Base-by-base conservation (phyloP, 2,888 invertebrate genomes). In the Trimorus sp. region DNA sequence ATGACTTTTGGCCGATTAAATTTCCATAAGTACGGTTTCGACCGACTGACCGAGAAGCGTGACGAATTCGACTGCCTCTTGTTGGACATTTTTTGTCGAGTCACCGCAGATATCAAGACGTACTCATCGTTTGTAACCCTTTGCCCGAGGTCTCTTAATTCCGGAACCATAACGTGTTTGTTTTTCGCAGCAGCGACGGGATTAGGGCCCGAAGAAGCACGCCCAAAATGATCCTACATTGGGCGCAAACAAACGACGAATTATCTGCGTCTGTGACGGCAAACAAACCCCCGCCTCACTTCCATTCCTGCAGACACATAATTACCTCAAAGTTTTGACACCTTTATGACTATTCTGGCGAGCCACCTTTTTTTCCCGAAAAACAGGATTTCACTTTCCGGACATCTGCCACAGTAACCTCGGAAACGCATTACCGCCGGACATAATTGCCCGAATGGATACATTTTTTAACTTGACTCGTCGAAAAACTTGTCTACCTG, bases 31-130 rank as follows among this genome's bases (percentile, higher is more conserved):
- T 11, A 40, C 40, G 40, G 40, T 40, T 40, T 45, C 68, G 54
- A 69, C 69, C 69, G 69, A 69, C 36, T 69, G 69, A 69, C 69
- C 69, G 58, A 69, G 48, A 58, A 58, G 37, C 11, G 63, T 65
- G 48, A 26, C 45, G 36, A 48, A 63, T 42, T 26, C n/a, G 56
- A 14, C 14, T 14, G 38, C 40, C 40, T 8, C 40, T 40, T 40
- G 40, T 40, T 40, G 11, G 11, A 7, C 40, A 49, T 12, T 49
- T 62, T 62, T 45, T 8, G 63, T 37, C 49, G 49, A 49, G 38
- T 63, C 63, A 63, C 26, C 38, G 37, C 49, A 26, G 15, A 49
- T n/a, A 45, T 38, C 38, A 9, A 49, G 49, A 49, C n/a, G 15
- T 7, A 49, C 14, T n/a, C 7, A n/a, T 49, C 49, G 7, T 15